Percentiles rank a stretch among this genome's conserved stretches.
These are phyloP conservation scores for Zaprionus capensis DNA, from an alignment of 1,140 invertebrate genomes.

Conservation along the genomic window DNA sequence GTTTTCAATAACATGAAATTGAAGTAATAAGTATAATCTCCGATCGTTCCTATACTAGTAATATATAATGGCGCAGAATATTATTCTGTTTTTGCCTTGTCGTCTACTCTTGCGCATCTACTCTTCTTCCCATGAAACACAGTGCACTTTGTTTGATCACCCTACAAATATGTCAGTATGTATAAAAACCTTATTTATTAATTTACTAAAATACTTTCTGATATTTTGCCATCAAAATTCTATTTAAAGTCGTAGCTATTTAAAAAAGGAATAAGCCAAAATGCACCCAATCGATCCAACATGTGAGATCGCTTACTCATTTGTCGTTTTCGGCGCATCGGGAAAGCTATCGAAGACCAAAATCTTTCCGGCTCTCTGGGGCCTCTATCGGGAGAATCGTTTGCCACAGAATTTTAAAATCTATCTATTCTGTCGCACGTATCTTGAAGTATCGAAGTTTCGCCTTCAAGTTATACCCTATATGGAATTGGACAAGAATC, in stretches of 20 bases:
- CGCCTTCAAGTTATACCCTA: slow-evolving; percentile 54
- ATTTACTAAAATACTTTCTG: neutral
- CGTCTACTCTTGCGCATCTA: too few species aligned
- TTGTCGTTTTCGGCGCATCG: slow-evolving; percentile 67
- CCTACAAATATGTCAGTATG: neutral
- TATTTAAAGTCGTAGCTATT: neutral
- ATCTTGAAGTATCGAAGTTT: slow-evolving; percentile 33
- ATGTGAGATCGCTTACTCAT: slow-evolving; percentile 53
- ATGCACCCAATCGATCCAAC: slow-evolving; percentile 53
- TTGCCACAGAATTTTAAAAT: slow-evolving; percentile 58
- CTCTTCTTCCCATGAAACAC: neutral
- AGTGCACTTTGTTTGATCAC: slow-evolving; percentile 11
- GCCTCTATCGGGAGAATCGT: slow-evolving; percentile 57
- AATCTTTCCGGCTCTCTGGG: slow-evolving; percentile 63
- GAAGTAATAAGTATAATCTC: too few species aligned
- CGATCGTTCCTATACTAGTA: too few species aligned
- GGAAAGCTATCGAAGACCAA: slow-evolving; percentile 41
- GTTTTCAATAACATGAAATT: too few species aligned
- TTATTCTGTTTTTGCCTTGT: too few species aligned
- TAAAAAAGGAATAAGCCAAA: neutral
- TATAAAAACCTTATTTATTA: neutral
- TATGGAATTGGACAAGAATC: slow-evolving; percentile 47
- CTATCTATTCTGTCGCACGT: slow-evolving; percentile 49
- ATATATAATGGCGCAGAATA: too few species aligned
- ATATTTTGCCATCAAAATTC: slow-evolving; percentile 28